Evolutionary conservation across 2,797 vertebrate genomes (phyloP), one percentile per base, ranked within the genome.

Genomic region (Parotocinclus haroldoi): DNA sequence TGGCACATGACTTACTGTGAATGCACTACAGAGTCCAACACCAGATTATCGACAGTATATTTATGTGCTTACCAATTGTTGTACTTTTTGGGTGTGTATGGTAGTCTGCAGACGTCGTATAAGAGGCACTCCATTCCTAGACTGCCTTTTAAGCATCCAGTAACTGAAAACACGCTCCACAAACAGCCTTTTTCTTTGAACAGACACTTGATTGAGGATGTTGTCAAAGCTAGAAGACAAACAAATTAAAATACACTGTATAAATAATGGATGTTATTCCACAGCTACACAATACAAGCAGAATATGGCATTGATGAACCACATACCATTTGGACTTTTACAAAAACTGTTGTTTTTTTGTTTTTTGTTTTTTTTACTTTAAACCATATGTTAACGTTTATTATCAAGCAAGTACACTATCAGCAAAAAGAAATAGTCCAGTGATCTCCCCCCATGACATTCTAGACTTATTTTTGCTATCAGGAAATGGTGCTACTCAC

Each of bases 101-200:
- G 92, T 93, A 77, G 96, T 93, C 79, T 98, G 97, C 9, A 99
- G 90, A 37, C 97, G 89, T 79, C 96, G 87, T 78, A 99, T 92
- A 62, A 99, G 88, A 0, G 96, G 95, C n/a, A 95, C 94, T 4
- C 96, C 96, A 46, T 98, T 99, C 75, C 97, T 91, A 0, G 95
- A 96, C 80, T 95, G 93, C 66, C 97, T 90, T 81, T 99, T 99
- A 76, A 98, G 91, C 65, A 94, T 87, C 97, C 97, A 99, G 88
- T 96, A 99, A 88, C 94, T 96, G 80, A 98, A 89, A 4, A 95
- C 91, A 17, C 92, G 86, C 84, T 98, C 95, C 5, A 98, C 93
- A 68, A 99, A 98, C 58, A 84, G 85, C 66, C 94, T 95, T 89
- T 98, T 99, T 85, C 92, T 94, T 80, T 96, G 96, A 63, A 99